Evolutionary conservation across 1,140 invertebrate species (phyloP).

Genomic region (Trachymyrmex septentrionalis): DNA sequence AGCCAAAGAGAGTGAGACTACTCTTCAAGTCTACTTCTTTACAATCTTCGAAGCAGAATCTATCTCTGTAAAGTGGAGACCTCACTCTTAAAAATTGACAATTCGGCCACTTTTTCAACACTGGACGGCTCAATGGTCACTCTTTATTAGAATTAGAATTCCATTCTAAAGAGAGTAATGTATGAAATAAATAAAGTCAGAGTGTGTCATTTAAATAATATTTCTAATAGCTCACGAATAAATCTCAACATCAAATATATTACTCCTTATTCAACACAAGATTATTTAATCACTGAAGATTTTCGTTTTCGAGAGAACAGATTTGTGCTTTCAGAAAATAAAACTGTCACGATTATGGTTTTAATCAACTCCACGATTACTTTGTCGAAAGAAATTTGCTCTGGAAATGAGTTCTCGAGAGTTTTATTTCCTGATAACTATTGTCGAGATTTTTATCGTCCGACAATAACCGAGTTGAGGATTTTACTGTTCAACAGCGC

Average conservation of each 20-base stretch:
- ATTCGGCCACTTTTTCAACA: no score
- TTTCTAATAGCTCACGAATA: neutral
- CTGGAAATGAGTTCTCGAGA: constrained; percentile 14
- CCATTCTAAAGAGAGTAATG: no score
- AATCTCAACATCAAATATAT: neutral
- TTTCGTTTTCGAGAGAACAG: constrained; percentile 5
- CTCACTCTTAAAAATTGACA: no score
- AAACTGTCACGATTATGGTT: constrained; percentile 34
- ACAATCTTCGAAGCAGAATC: no score
- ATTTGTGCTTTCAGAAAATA: neutral
- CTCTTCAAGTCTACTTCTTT: no score
- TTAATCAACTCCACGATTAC: constrained; percentile 29
- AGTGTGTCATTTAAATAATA: neutral
- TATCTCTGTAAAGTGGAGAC: no score
- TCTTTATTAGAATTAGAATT: no score
- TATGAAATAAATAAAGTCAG: neutral
- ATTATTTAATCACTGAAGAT: neutral
- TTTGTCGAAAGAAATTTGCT: constrained; percentile 33
- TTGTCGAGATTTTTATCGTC: constrained; percentile 34
- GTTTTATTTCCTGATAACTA: constrained; percentile 25
- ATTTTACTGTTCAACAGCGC: constrained; percentile 3
- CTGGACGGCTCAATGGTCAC: no score
- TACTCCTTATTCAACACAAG: neutral
- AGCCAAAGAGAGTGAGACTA: neutral
- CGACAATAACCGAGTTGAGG: neutral